Evolutionary conservation across 2,113 vertebrate genomes (phyloP).

Genomic region (Peucedramus taeniatus): DNA sequence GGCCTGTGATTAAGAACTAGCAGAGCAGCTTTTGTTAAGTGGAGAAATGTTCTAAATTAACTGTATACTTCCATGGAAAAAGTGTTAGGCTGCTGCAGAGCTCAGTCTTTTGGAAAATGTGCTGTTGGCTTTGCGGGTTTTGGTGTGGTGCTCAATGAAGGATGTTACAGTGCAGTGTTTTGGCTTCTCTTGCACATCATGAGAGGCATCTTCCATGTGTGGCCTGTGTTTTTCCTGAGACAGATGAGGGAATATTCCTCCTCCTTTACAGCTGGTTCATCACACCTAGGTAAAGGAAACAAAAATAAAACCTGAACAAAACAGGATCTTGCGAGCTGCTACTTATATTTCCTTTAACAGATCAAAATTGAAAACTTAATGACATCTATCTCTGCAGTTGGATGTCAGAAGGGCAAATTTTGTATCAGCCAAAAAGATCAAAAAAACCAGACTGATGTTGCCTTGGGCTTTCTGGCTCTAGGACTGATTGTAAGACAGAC

Average conservation of each 20-base stretch:
- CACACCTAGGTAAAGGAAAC: not conserved
- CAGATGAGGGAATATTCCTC: not conserved
- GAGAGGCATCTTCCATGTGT: not conserved
- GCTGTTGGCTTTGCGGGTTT: not conserved
- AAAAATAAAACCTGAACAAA: not conserved
- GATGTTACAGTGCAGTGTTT: not conserved
- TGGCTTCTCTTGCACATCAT: not conserved
- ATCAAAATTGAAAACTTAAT: slow-evolving; percentile 34
- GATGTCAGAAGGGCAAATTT: slow-evolving; percentile 29
- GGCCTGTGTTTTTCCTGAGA: not conserved
- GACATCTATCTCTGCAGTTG: slow-evolving; percentile 15
- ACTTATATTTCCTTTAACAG: slow-evolving; percentile 25
- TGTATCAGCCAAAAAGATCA: slow-evolving; percentile 4
- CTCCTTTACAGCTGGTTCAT: not conserved
- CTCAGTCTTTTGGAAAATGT: not conserved
- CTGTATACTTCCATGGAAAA: not conserved
- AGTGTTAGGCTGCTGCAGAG: not conserved
- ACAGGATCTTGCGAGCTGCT: not conserved
- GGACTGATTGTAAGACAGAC: not conserved
- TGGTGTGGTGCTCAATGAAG: not conserved
- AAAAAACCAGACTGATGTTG: not conserved
- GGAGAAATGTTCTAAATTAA: not conserved
- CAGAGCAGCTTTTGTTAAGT: slow-evolving; percentile 3
- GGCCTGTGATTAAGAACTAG: slow-evolving; percentile 17
- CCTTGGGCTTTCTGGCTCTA: slow-evolving; percentile 19